Percentiles rank a stretch among this genome's conserved stretches.
These are phyloP conservation scores for Isurus oxyrinchus DNA, from an alignment of 2,113 vertebrate genomes.

Conservation along the genomic window DNA sequence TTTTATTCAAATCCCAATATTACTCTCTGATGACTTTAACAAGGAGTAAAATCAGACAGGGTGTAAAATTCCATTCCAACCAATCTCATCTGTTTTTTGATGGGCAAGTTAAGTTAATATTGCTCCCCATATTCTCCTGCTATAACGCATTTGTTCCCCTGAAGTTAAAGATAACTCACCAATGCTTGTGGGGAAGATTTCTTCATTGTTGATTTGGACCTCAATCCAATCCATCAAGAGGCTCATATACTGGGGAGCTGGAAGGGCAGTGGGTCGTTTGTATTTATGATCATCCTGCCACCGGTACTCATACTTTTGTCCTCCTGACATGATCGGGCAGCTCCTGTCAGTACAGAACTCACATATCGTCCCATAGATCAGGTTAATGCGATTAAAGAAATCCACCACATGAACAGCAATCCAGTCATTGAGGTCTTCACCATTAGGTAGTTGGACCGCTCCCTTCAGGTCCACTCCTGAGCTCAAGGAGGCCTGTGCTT, in stretches of 20 bases:
- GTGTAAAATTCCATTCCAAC: neutral
- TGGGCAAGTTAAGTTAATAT: neutral
- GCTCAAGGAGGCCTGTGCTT: conserved; percentile 67
- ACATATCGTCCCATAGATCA: conserved; percentile 77
- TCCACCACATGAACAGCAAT: conserved; percentile 77
- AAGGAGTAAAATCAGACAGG: neutral
- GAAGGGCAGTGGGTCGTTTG: conserved; percentile 72
- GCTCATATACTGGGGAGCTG: conserved; percentile 76
- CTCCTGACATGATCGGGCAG: conserved; percentile 78
- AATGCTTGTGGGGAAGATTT: conserved; percentile 72
- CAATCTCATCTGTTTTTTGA: neutral
- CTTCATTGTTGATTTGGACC: conserved; percentile 75
- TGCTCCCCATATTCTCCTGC: neutral
- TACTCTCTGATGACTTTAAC: neutral
- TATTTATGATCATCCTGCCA: conserved; percentile 78
- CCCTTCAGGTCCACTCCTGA: conserved; percentile 68
- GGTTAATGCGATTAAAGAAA: conserved; percentile 80
- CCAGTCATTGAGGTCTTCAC: conserved; percentile 77
- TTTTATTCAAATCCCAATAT: neutral
- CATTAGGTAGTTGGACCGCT: conserved; percentile 64
- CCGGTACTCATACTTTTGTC: conserved; percentile 73
- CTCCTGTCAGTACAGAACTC: conserved; percentile 75
- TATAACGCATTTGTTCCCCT: neutral
- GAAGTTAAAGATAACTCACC: conserved; percentile 56
- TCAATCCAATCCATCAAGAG: conserved; percentile 83